phyloP scores from a whole-genome alignment of 2,113 vertebrate species.

The Nycticebus coucang region DNA sequence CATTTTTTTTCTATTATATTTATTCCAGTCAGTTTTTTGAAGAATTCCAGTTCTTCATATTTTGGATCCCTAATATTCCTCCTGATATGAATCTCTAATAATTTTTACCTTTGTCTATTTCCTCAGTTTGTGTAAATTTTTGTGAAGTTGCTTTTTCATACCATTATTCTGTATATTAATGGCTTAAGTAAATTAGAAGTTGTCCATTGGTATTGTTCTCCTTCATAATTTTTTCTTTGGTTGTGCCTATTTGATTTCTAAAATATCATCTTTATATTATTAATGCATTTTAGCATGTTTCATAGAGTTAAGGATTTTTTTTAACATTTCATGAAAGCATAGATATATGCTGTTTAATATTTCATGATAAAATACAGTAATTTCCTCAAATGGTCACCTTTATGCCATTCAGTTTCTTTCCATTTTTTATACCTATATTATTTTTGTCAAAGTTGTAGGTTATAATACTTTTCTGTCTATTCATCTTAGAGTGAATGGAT shows the following conservation, averaged over 20 bases:
- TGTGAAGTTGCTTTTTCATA: neutral
- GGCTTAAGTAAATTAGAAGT: neutral
- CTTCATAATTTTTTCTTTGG: neutral
- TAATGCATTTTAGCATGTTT: slow-evolving; percentile 4
- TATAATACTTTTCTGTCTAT: neutral
- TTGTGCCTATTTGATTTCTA: neutral
- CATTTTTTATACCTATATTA: neutral
- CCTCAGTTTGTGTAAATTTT: slow-evolving; percentile 15
- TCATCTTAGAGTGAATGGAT: neutral
- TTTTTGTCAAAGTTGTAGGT: neutral
- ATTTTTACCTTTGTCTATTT: neutral
- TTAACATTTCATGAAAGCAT: neutral
- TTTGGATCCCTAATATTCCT: neutral
- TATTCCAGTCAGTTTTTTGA: neutral
- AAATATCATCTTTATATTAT: neutral
- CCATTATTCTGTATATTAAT: neutral
- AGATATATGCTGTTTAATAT: neutral
- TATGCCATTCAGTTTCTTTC: neutral
- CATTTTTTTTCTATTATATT: neutral
- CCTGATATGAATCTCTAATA: neutral
- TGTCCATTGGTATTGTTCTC: neutral
- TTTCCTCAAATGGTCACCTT: neutral
- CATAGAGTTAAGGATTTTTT: neutral
- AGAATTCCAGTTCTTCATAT: neutral
- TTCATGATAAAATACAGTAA: neutral